phyloP scores from a whole-genome alignment of 2,113 vertebrate genomes.

The Oenanthe melanoleuca region DNA sequence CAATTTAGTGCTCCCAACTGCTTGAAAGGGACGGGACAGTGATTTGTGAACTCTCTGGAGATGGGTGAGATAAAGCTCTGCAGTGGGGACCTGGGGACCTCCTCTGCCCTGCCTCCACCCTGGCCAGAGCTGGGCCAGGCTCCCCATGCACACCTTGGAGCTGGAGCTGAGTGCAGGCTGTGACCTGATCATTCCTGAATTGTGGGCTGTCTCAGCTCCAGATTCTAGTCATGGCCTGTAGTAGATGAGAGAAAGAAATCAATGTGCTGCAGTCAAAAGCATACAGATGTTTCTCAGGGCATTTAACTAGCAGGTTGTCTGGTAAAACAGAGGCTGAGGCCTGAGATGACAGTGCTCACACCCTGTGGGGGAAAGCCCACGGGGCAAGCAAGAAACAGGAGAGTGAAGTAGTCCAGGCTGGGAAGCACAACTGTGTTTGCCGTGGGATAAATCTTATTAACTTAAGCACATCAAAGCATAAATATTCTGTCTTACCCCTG shows the following conservation, averaged over 20 bases:
- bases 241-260: too few relatives aligned
- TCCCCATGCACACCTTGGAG: background rate
- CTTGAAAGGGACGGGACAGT: background rate
- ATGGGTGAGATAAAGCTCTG: slow-evolving; percentile 45
- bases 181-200: background rate
- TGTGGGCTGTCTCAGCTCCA: background rate
- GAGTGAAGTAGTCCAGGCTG: background rate
- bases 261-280: background rate
- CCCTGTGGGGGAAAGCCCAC: background rate
- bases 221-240: background rate
- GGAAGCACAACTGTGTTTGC: background rate
- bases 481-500: background rate
- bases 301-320: background rate
- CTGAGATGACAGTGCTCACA: background rate
- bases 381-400: background rate
- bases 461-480: background rate
- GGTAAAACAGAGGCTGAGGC: background rate
- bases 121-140: background rate
- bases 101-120: background rate
- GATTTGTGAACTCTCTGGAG: slow-evolving; percentile 47
- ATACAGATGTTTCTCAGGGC: background rate
- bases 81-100: background rate
- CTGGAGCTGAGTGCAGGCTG: background rate
- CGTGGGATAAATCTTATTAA: background rate
- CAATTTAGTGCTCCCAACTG: slow-evolving; percentile 41